These are phyloP conservation scores for Daboia siamensis DNA, from an alignment of 2,113 vertebrate genomes.

Conservation along the genomic window DNA sequence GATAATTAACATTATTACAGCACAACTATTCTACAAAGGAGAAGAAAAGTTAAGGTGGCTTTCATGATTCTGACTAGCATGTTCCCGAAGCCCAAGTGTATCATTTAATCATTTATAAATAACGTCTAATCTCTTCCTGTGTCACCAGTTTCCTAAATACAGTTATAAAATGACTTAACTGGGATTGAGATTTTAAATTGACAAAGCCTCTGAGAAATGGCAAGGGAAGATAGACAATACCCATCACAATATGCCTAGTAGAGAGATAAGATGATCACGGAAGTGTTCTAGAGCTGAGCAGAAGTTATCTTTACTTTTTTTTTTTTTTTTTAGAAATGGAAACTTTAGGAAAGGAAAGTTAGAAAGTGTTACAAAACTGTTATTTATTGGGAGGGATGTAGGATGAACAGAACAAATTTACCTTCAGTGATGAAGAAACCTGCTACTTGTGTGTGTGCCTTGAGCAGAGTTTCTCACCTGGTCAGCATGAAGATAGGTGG, in stretches of 20 bases:
- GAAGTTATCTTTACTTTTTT: neutral
- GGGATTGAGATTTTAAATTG: neutral
- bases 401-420: neutral
- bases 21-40: neutral
- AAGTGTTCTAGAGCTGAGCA: neutral
- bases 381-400: neutral
- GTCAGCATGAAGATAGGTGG: neutral
- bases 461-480: neutral
- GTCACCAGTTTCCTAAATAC: neutral
- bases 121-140: neutral
- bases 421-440: neutral
- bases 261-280: neutral
- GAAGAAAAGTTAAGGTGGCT: neutral
- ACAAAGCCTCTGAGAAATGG: neutral
- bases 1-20: neutral
- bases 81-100: neutral
- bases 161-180: neutral
- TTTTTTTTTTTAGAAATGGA: neutral
- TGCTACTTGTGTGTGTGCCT: neutral
- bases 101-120: neutral
- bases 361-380: neutral
- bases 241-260: neutral
- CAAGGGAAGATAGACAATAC: neutral
- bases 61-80: neutral
- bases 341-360: no score